A percentile compares a stretch with the other conserved stretches of the same genome.
Evolutionary conservation across 2,888 invertebrate genomes (phyloP).

Genomic region (Fabriciana adippe): DNA sequence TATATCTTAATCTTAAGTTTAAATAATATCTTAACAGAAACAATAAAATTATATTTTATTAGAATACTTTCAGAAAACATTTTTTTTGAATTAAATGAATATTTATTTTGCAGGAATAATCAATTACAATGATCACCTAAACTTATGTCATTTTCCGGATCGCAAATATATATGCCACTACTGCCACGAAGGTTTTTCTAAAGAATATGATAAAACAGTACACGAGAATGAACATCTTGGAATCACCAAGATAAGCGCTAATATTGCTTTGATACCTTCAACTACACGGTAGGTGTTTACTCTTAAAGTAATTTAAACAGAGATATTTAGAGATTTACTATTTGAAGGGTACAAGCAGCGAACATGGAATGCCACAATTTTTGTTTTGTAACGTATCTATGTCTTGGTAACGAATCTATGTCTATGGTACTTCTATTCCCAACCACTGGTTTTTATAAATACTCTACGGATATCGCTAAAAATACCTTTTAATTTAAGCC

Average conservation of each 20-base stretch:
- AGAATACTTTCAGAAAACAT: neutral
- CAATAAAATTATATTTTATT: neutral
- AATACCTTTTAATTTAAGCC: too few species aligned
- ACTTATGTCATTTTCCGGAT: constrained; percentile 66
- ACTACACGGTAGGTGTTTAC: constrained; percentile 38
- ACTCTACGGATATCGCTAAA: too few species aligned
- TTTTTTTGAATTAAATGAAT: neutral
- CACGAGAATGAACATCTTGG: constrained; percentile 74
- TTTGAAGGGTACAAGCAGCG: too few species aligned
- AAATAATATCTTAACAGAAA: too few species aligned
- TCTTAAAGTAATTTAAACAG: too few species aligned
- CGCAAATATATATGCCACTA: constrained; percentile 64
- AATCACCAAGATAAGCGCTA: constrained; percentile 51
- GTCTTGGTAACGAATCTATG: too few species aligned
- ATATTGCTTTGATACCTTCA: constrained; percentile 37
- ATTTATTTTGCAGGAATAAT: constrained; percentile 64
- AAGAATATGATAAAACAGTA: constrained; percentile 53
- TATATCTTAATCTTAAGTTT: neutral
- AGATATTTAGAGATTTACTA: neutral
- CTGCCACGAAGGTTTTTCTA: constrained; percentile 71
- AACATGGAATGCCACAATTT: too few species aligned
- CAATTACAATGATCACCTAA: constrained; percentile 74
- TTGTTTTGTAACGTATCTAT: too few species aligned
- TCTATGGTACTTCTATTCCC: too few species aligned
- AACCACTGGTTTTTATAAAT: too few species aligned